Conservation (phyloP, 2,113 vertebrate species). For the Anoplopoma fimbria region DNA sequence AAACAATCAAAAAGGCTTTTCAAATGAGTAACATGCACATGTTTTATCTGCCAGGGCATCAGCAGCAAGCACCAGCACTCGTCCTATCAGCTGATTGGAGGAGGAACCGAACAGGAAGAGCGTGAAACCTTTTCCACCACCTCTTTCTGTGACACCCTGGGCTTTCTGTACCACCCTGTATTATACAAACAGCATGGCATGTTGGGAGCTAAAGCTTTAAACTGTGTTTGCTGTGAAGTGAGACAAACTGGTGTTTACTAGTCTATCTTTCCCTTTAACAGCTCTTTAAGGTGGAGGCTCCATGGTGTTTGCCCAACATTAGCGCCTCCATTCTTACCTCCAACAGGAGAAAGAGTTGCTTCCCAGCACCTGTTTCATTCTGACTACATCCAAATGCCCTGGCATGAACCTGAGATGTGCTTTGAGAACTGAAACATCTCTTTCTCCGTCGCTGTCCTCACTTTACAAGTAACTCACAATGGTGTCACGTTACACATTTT, state of each 20-base stretch:
- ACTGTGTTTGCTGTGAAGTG: background rate
- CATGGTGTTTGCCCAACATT: conserved; percentile 10
- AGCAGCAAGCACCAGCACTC: conserved; percentile 41
- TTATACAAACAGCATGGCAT: conserved; percentile 12
- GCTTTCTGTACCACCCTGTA: conserved; percentile 40
- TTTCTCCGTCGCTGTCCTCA: background rate
- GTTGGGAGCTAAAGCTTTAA: conserved; percentile 13
- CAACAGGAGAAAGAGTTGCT: conserved; percentile 14
- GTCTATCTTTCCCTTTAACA: conserved; percentile 12
- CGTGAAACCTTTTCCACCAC: conserved; percentile 24
- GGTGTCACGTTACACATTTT: background rate
- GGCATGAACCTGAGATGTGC: conserved; percentile 13
- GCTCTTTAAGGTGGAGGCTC: conserved; percentile 8
- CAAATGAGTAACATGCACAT: conserved; percentile 14
- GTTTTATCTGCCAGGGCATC: conserved; percentile 62
- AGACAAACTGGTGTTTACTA: background rate
- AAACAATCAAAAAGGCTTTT: conserved; percentile 19
- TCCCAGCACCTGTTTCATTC: conserved; percentile 32
- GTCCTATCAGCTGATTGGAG: conserved; percentile 65
- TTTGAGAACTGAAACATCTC: background rate
- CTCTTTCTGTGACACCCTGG: conserved; percentile 44
- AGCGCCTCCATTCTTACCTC: conserved; percentile 29
- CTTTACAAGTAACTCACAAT: background rate
- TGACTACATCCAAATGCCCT: conserved; percentile 25
- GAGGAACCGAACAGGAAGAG: conserved; percentile 71